Conservation (phyloP, 2,113 vertebrate species). For the Grammomys dolichurus region DNA sequence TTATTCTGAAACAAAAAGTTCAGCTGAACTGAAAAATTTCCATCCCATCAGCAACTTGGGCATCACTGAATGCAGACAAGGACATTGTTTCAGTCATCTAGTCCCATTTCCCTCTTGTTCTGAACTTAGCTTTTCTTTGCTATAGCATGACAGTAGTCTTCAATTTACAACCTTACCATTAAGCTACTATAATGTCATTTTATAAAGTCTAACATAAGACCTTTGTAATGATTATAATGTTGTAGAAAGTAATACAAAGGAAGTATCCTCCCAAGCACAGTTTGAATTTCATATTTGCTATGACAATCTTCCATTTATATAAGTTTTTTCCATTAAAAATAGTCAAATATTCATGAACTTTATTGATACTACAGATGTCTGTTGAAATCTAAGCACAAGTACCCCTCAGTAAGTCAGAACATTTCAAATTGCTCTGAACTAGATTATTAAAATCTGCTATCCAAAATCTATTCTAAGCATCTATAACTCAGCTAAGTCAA, state of each 20-base stretch:
- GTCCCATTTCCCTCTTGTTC: not conserved
- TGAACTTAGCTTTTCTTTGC: not conserved
- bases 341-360: not conserved
- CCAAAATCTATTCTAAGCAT: slow-evolving; percentile 66
- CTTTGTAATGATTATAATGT: not conserved
- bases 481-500: slow-evolving; percentile 68
- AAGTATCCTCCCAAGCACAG: not conserved
- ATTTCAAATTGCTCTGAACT: slow-evolving; percentile 31
- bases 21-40: not conserved
- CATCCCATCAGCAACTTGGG: not conserved
- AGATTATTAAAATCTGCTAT: slow-evolving; percentile 69
- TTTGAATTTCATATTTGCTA: not conserved
- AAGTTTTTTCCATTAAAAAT: not conserved
- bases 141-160: not conserved
- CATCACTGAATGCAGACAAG: not conserved
- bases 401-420: not conserved
- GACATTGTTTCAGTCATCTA: not conserved
- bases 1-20: not conserved
- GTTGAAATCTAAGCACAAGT: not conserved
- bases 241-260: not conserved
- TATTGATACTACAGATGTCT: not conserved
- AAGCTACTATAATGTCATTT: not conserved
- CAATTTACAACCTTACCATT: not conserved
- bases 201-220: not conserved
- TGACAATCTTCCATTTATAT: not conserved